Conservation (phyloP, 2,113 vertebrate genomes). For the Sphaerodactylus townsendi region DNA sequence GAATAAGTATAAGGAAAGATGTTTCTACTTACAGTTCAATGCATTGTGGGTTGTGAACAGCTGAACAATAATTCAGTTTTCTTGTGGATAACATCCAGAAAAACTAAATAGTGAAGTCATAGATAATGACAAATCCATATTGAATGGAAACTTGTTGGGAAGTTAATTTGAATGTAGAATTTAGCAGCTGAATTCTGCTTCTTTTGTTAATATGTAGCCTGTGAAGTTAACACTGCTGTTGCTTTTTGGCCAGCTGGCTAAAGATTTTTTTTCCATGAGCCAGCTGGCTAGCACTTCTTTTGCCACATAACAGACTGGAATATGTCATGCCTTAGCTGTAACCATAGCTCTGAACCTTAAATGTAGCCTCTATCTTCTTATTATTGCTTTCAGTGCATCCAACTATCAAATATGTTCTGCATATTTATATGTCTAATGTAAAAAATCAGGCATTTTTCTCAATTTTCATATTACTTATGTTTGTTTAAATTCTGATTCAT, state of each 20-base stretch:
- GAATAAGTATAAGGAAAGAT: too few species aligned
- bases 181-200: constrained; percentile 50
- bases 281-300: constrained; percentile 50
- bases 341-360: constrained; percentile 21
- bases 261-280: constrained; percentile 25
- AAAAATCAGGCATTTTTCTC: neutral
- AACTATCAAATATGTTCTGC: neutral
- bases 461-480: neutral
- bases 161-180: constrained; percentile 43
- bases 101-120: constrained; percentile 32
- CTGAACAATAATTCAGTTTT: constrained; percentile 45
- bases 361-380: neutral
- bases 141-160: constrained; percentile 52
- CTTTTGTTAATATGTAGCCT: constrained; percentile 41
- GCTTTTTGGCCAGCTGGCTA: constrained; percentile 51
- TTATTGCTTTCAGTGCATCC: neutral
- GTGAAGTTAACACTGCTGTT: constrained; percentile 48
- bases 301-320: constrained; percentile 48
- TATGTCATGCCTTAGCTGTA: constrained; percentile 50
- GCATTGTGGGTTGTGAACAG: constrained; percentile 48
- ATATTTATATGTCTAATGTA: neutral
- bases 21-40: neutral
- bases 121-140: constrained; percentile 59
- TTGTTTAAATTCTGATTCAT: neutral
- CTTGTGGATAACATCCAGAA: constrained; percentile 46